Conservation (phyloP, 2,888 invertebrate genomes). For the Julus scanicus region DNA sequence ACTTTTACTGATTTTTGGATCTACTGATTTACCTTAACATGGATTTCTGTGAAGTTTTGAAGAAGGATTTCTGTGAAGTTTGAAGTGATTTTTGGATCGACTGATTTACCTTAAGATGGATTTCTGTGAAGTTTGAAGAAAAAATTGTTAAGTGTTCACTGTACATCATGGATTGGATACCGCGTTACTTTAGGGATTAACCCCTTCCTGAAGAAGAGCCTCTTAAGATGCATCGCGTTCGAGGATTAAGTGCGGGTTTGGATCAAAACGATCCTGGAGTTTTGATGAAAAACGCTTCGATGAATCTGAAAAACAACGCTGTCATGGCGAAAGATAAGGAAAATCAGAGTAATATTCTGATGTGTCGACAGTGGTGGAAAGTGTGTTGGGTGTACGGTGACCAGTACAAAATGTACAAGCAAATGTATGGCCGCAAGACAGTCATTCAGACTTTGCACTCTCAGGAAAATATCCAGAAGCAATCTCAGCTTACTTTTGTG, state of each 20-base stretch:
- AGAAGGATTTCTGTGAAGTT: neutral
- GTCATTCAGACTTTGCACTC: constrained; percentile 58
- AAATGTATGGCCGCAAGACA: constrained; percentile 74
- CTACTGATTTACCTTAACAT: too few relatives aligned
- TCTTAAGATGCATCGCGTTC: neutral
- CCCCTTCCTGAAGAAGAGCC: neutral
- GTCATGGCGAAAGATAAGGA: constrained; percentile 49
- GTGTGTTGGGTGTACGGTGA: constrained; percentile 89
- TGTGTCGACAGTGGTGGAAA: constrained; percentile 80
- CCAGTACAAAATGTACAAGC: constrained; percentile 85
- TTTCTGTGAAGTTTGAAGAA: neutral
- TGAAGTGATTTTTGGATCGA: too few relatives aligned
- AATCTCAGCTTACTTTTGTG: neutral
- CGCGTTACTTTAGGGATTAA: neutral
- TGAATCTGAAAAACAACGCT: constrained; percentile 28
- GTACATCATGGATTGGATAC: neutral
- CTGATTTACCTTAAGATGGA: too few relatives aligned
- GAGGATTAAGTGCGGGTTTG: constrained; percentile 4
- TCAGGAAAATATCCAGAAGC: constrained; percentile 27
- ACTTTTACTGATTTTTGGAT: too few relatives aligned
- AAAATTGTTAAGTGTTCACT: neutral
- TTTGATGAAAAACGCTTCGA: neutral
- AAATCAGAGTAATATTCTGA: constrained; percentile 51
- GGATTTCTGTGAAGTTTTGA: too few relatives aligned
- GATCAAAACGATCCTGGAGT: neutral